Evolutionary conservation across 2,797 vertebrate species (phyloP).

Genomic region (Anguilla marmorata): DNA sequence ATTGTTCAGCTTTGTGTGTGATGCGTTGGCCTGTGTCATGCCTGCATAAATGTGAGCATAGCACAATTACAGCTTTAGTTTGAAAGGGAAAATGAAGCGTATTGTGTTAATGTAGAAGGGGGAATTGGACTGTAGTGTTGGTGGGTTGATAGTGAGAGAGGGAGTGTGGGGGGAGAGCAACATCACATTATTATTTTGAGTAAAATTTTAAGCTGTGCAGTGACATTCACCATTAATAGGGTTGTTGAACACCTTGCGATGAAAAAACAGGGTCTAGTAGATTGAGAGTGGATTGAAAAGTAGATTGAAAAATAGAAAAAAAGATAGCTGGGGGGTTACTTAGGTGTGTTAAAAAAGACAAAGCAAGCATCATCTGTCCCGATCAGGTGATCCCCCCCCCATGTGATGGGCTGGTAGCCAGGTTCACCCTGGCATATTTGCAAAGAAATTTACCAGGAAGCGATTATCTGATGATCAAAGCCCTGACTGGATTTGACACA

Average conservation of each 20-base stretch:
- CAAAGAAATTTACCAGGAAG: constrained; percentile 52
- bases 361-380: neutral
- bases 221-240: neutral
- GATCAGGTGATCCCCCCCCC: constrained; percentile 27
- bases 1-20: neutral
- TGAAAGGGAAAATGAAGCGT: neutral
- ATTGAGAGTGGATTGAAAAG: neutral
- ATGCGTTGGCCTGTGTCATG: neutral
- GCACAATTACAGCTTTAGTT: neutral
- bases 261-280: too few relatives aligned
- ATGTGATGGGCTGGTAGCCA: constrained; percentile 38
- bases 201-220: neutral
- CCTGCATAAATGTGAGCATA: neutral
- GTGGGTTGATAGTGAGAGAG: neutral
- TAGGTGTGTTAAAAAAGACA: neutral
- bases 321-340: neutral
- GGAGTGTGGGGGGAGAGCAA: neutral
- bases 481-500: constrained; percentile 51
- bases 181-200: neutral
- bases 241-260: neutral
- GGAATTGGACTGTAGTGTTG: neutral
- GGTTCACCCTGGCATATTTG: constrained; percentile 40
- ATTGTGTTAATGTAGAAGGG: neutral
- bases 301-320: constrained; percentile 1
- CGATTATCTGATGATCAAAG: constrained; percentile 62